phyloP scores from a whole-genome alignment of 2,113 vertebrate genomes.

The Neopipo cinnamomea region DNA sequence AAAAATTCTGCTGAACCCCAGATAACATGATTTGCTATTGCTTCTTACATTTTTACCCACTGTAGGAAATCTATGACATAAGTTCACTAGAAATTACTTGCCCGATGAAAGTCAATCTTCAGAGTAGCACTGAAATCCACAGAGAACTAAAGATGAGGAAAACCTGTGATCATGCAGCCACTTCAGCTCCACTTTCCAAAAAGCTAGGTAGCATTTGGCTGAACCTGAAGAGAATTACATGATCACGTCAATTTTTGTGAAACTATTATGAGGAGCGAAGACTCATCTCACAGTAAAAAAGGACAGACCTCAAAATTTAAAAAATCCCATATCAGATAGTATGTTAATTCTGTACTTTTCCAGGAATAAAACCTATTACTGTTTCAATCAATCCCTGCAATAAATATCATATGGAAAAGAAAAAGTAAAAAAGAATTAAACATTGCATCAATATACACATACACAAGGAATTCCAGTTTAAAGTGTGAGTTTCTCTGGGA shows the following conservation, averaged over 20 bases:
- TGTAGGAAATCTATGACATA: background rate
- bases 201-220: background rate
- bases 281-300: background rate
- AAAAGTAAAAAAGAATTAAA: background rate
- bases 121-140: background rate
- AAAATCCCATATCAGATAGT: background rate
- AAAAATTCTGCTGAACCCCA: background rate
- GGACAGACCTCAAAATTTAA: background rate
- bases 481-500: background rate
- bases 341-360: background rate
- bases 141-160: background rate
- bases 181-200: background rate
- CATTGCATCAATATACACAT: background rate
- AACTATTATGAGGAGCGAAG: background rate
- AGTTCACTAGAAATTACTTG: background rate
- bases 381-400: background rate
- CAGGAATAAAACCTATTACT: background rate
- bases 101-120: background rate
- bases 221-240: background rate
- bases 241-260: background rate
- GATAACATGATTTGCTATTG: background rate
- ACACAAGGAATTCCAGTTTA: background rate
- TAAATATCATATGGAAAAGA: background rate
- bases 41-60: background rate
- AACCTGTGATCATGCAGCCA: background rate